Base-by-base conservation (phyloP, 2,113 vertebrate species). In the Mugil cephalus region DNA sequence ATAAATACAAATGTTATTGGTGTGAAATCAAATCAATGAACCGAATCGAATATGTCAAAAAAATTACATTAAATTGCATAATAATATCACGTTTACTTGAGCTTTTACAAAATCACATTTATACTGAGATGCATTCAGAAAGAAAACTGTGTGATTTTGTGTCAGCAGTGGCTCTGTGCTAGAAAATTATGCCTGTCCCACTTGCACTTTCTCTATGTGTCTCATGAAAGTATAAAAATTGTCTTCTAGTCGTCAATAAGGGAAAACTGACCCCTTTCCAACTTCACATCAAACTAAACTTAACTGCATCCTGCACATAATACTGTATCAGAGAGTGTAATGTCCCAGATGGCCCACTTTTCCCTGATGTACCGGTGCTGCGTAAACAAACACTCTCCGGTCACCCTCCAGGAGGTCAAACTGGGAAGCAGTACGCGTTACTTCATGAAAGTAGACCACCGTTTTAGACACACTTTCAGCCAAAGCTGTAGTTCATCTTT, bases 391-490 rank as follows among this genome's bases (percentile, higher is more conserved):
- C 83, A 88, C 87, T 85, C 79, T 66, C 83, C 85, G 87, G 87
- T 87, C 90, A 93, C 79, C 74, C 88, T 87, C 35, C 75, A 75
- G 87, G 89, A 89, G 89, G 90, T 90, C 79, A 87, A 73, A 83
- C 74, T 34, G 66, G 24, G 59, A 80, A 70, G 64, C 65, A 68
- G 77, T 6, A 67, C 86, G 88, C 75, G 71, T 68, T 42, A 72
- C 77, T 66, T 77, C 45, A 64, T 56, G 36, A 72, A 79, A 77
- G 77, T 58, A 66, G 59, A 64, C 30, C 68, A 30, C 24, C 24
- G 24, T 30, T 30, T 30, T 5, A 73, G 62, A 66, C 46, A 69
- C 71, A 75, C 48, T 73, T 69, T 74, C 21, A 65, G 45, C 68
- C 2, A 71, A 69, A 65, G 77, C 73, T 71, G 54, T 40, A 48